phyloP scores from a whole-genome alignment of 2,797 vertebrate genomes.

The Hemitrygon akajei region DNA sequence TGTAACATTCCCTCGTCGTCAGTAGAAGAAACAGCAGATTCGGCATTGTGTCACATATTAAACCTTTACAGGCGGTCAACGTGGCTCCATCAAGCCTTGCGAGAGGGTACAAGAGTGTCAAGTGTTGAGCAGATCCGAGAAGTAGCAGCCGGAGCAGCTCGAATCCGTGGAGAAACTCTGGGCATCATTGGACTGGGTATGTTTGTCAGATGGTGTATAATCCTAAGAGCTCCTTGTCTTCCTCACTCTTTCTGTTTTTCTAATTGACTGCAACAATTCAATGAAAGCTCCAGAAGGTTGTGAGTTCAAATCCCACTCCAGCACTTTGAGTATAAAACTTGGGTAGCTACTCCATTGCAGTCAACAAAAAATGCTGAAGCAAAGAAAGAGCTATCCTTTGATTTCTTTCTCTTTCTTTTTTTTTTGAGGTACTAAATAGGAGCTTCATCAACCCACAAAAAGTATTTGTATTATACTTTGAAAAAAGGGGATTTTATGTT shows the following conservation, averaged over 20 bases:
- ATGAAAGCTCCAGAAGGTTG: neutral
- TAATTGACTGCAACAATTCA: neutral
- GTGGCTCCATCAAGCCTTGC: constrained; percentile 80
- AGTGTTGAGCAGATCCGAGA: constrained; percentile 82
- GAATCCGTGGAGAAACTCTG: constrained; percentile 78
- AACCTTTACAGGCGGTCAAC: constrained; percentile 81
- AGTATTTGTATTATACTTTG: neutral
- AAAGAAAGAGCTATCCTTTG: too few species aligned
- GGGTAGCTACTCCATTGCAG: neutral
- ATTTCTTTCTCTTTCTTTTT: too few species aligned
- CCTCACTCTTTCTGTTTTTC: neutral
- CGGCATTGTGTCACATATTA: constrained; percentile 78
- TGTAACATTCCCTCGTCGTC: constrained; percentile 79
- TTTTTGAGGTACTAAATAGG: too few species aligned
- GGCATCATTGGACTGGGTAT: constrained; percentile 80
- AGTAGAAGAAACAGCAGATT: constrained; percentile 82
- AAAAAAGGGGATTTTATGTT: neutral
- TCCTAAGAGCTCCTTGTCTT: neutral
- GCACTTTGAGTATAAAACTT: neutral
- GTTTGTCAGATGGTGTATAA: neutral
- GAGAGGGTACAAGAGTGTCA: constrained; percentile 75
- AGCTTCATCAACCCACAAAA: neutral
- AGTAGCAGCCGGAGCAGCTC: constrained; percentile 76
- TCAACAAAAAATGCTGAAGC: neutral
- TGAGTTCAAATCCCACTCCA: neutral